Conservation (phyloP, 37 sponge, comb jelly and placozoan species). For the Beroe forskalii region DNA sequence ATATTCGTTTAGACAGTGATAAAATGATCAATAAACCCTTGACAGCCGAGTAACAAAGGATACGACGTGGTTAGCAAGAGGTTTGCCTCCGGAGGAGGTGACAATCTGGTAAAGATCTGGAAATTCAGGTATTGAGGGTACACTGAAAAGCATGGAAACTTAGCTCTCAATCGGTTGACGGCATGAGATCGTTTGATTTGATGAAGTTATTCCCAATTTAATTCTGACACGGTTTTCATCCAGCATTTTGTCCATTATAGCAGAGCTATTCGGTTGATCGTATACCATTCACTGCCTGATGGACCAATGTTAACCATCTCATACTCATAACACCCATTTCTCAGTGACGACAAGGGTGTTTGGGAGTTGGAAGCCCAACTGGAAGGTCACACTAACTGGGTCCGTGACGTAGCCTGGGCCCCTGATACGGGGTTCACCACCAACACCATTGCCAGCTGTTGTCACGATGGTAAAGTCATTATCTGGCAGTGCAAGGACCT, state of each 20-base stretch:
- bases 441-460: conserved; percentile 89
- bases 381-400: conserved; percentile 94
- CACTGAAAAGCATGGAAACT: no score
- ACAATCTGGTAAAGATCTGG: conserved; percentile 93
- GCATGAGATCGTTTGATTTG: no score
- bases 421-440: conserved; percentile 87
- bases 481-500: conserved; percentile 40
- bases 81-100: conserved; percentile 94
- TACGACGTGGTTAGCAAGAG: conserved; percentile 69
- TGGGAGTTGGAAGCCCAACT: conserved; percentile 77
- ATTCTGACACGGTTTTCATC: no score
- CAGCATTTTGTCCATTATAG: no score
- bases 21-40: no score
- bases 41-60: conserved; percentile 35
- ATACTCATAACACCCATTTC: no score
- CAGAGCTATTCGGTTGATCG: no score
- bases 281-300: no score
- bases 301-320: no score
- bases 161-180: no score
- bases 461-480: conserved; percentile 70
- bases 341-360: conserved; percentile 76
- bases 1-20: no score
- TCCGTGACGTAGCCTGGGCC: conserved; percentile 95
- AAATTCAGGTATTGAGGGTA: conserved; percentile 68
- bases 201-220: no score